phyloP scores from a whole-genome alignment of 2,113 vertebrate genomes.

The Xerus inauris region DNA sequence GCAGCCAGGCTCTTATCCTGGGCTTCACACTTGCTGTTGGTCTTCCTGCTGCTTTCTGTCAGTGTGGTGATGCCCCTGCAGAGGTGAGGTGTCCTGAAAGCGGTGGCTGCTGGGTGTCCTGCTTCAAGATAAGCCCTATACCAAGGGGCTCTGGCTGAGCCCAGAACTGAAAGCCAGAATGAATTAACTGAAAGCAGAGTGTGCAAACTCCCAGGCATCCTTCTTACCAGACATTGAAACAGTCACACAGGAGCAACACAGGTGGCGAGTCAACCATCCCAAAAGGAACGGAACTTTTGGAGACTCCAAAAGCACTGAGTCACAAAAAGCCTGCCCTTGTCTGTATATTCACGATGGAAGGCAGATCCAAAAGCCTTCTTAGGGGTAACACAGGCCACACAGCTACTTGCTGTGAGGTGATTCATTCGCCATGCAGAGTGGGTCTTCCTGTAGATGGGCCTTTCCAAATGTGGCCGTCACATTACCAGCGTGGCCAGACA shows the following conservation, averaged over 20 bases:
- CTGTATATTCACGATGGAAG: fast-evolving
- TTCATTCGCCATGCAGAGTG: fast-evolving
- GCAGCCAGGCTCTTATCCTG: fast-evolving
- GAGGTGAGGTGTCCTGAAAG: not conserved
- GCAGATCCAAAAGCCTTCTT: no score
- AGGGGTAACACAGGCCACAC: fast-evolving
- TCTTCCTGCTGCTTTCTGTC: not conserved
- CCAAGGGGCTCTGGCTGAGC: not conserved
- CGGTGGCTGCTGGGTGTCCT: not conserved
- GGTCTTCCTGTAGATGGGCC: not conserved
- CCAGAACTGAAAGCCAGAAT: not conserved
- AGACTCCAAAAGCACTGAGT: fast-evolving
- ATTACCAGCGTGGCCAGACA: fast-evolving
- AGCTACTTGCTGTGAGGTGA: not conserved
- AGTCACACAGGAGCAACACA: not conserved
- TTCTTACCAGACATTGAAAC: not conserved
- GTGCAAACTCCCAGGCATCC: not conserved
- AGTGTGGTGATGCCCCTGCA: not conserved
- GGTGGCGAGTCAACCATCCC: not conserved
- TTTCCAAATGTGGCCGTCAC: fast-evolving
- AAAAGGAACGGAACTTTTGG: not conserved
- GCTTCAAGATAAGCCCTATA: not conserved
- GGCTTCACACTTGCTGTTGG: not conserved
- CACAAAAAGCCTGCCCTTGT: not conserved
- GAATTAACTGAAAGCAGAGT: not conserved